Evolutionary conservation across 2,888 invertebrate species (phyloP).

Genomic region (Phyllotreta striolata): DNA sequence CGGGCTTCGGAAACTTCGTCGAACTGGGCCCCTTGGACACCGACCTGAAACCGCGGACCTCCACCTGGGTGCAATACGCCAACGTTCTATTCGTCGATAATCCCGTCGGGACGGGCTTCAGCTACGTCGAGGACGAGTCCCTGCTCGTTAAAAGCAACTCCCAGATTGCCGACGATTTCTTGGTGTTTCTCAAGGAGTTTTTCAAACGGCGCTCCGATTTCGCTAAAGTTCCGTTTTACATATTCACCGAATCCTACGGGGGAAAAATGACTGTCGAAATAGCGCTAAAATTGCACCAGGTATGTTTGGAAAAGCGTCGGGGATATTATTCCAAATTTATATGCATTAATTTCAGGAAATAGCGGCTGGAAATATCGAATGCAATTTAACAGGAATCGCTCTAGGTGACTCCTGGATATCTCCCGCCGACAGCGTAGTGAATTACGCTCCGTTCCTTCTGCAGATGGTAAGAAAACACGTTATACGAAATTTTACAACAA

Average conservation of each 20-base stretch:
- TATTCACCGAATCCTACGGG: conserved; percentile 90
- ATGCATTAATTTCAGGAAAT: conserved; percentile 29
- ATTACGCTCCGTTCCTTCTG: conserved; percentile 83
- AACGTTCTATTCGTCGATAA: conserved; percentile 90
- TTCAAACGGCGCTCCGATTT: conserved; percentile 74
- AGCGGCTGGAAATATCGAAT: conserved; percentile 49
- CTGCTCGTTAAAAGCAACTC: conserved; percentile 67
- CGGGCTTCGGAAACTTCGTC: conserved; percentile 77
- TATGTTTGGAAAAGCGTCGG: conserved; percentile 54
- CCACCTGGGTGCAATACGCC: conserved; percentile 62
- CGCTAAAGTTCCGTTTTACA: conserved; percentile 77
- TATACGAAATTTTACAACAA: conserved; percentile 15
- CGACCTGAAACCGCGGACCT: conserved; percentile 57
- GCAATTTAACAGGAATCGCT: conserved; percentile 79
- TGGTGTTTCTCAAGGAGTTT: conserved; percentile 75
- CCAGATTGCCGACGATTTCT: conserved; percentile 78
- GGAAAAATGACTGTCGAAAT: conserved; percentile 93
- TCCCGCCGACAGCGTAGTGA: conserved; percentile 82
- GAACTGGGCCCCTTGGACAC: conserved; percentile 47
- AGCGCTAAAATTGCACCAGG: conserved; percentile 60
- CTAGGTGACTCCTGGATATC: conserved; percentile 92
- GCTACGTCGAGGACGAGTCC: conserved; percentile 69
- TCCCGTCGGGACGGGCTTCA: conserved; percentile 89
- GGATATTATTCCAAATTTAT: too few species aligned
- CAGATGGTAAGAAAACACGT: conserved; percentile 66